Percentiles rank a stretch among this genome's conserved stretches.
These are phyloP conservation scores for Podargus strigoides DNA, from an alignment of 2,797 vertebrate species.

Conservation along the genomic window DNA sequence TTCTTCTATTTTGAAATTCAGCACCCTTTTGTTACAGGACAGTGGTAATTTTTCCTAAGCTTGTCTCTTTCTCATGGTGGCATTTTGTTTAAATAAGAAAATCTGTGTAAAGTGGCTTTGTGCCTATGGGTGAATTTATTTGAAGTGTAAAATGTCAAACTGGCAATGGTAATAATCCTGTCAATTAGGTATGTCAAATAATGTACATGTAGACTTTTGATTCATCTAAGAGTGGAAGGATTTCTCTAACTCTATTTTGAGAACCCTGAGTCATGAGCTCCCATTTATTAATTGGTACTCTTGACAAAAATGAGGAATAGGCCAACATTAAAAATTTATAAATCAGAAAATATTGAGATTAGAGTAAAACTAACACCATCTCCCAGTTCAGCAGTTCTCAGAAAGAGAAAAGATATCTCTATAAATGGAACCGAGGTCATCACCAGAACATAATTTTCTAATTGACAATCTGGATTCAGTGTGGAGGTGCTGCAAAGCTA, in stretches of 20 bases:
- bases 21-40: not conserved
- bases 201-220: slow-evolving; percentile 58
- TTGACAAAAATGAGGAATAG: slow-evolving; percentile 13
- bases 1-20: not conserved
- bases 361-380: not conserved
- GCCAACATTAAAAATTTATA: slow-evolving; percentile 2
- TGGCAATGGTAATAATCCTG: slow-evolving; percentile 48
- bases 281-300: slow-evolving; percentile 37
- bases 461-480: not conserved
- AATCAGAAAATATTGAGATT: slow-evolving; percentile 13
- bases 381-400: not conserved
- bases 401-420: not conserved
- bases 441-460: not conserved
- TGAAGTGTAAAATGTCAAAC: slow-evolving; percentile 68
- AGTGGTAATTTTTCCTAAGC: slow-evolving; percentile 1
- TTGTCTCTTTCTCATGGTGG: slow-evolving; percentile 38
- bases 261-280: slow-evolving; percentile 34
- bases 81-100: slow-evolving; percentile 68
- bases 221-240: slow-evolving; percentile 39
- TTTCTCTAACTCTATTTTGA: slow-evolving; percentile 23
- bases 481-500: not conserved
- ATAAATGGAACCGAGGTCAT: not conserved
- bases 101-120: slow-evolving; percentile 58
- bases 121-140: slow-evolving; percentile 63
- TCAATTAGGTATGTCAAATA: slow-evolving; percentile 49